phyloP scores from a whole-genome alignment of 2,113 vertebrate species.

The Heteronetta atricapilla region DNA sequence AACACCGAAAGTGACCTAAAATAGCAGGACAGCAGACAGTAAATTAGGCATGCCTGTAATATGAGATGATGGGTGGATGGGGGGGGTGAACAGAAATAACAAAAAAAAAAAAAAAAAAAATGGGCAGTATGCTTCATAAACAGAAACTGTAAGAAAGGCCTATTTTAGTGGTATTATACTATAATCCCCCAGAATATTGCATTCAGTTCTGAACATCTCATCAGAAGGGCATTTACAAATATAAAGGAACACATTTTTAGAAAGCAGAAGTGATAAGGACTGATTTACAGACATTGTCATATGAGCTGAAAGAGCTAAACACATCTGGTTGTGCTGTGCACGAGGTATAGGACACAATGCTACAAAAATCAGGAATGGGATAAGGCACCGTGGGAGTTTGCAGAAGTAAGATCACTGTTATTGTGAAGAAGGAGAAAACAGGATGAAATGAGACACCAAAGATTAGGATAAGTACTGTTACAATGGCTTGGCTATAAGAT shows the following conservation, averaged over 20 bases:
- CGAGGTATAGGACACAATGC: rapidly evolving
- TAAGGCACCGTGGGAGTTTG: background rate
- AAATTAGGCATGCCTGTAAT: slow-evolving; percentile 10
- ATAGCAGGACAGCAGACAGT: background rate
- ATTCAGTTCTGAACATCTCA: background rate
- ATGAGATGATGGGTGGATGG: background rate
- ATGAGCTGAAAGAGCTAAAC: background rate
- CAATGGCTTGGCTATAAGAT: background rate
- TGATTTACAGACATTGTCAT: background rate
- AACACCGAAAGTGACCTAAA: background rate
- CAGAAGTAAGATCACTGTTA: background rate
- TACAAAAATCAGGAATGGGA: background rate
- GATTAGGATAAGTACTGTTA: background rate
- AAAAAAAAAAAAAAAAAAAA: background rate
- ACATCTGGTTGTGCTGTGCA: background rate
- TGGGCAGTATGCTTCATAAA: background rate
- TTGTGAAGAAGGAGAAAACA: background rate
- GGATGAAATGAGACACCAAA: background rate
- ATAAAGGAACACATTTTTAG: background rate
- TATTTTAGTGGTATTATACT: background rate
- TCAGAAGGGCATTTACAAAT: background rate
- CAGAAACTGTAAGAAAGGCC: slow-evolving; percentile 19
- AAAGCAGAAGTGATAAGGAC: background rate
- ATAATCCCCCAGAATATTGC: background rate
- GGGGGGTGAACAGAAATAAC: background rate